A percentile compares a stretch with the other conserved stretches of the same genome.
phyloP scores from a whole-genome alignment of 1,140 invertebrate genomes.

The Bicyclus anynana region DNA sequence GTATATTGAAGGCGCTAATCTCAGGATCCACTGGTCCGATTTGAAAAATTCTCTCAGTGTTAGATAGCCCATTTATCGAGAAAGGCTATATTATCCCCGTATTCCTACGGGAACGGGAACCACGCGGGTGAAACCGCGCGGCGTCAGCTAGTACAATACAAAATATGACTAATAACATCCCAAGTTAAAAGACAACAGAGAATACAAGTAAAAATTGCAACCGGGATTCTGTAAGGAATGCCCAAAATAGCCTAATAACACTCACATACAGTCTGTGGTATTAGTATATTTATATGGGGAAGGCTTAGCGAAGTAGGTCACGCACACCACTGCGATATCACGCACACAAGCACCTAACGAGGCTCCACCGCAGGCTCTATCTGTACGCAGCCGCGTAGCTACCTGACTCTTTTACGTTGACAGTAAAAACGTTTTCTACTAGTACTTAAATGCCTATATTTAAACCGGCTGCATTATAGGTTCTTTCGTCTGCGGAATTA shows the following conservation, averaged over 20 bases:
- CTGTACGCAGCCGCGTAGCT: constrained; percentile 24
- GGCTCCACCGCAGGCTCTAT: constrained; percentile 1
- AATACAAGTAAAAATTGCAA: neutral
- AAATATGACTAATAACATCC: too few relatives aligned
- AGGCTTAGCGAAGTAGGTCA: constrained; percentile 38
- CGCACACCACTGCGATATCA: constrained; percentile 28
- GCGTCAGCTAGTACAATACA: too few relatives aligned
- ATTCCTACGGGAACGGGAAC: too few relatives aligned
- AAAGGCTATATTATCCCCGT: too few relatives aligned
- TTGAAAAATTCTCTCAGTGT: too few relatives aligned
- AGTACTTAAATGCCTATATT: constrained; percentile 7
- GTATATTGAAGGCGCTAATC: too few relatives aligned
- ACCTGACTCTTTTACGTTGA: constrained; percentile 18
- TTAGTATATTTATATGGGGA: constrained; percentile 14
- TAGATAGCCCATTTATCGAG: too few relatives aligned
- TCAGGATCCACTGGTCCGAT: too few relatives aligned
- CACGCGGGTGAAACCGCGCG: too few relatives aligned
- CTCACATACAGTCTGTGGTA: constrained; percentile 6
- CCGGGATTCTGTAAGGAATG: neutral
- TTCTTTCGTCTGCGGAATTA: neutral
- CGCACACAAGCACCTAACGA: constrained; percentile 23
- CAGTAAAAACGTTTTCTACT: constrained; percentile 1
- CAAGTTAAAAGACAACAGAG: too few relatives aligned
- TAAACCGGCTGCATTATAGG: constrained; percentile 11
- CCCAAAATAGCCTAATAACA: neutral